A percentile compares a stretch with the other conserved stretches of the same genome.
Evolutionary conservation across 30 jellyfish, hydroid and myxozoan species (phyloP).

Genomic region (Turritopsis rubra): DNA sequence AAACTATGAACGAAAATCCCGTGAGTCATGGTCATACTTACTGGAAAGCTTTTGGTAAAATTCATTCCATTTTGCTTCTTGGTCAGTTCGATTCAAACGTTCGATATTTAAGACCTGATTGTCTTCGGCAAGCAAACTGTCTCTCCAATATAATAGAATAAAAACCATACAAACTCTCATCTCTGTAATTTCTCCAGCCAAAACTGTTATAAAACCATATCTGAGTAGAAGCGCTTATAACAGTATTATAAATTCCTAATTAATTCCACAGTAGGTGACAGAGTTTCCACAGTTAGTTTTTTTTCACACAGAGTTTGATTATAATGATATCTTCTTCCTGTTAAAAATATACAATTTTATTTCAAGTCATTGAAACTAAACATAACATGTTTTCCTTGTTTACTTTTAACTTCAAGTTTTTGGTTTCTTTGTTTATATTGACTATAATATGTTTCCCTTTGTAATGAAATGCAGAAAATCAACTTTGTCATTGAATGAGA

Average conservation of each 20-base stretch:
- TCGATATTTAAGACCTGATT: background rate
- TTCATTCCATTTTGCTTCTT: constrained; percentile 6
- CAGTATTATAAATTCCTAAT: background rate
- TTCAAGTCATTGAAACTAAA: background rate
- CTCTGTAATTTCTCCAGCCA: background rate
- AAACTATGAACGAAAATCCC: background rate
- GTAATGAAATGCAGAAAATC: background rate
- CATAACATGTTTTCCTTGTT: background rate
- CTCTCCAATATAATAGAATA: background rate
- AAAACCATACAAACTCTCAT: background rate
- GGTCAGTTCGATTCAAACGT: background rate
- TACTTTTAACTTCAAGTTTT: background rate
- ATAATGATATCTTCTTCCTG: background rate
- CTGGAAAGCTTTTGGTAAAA: constrained; percentile 2
- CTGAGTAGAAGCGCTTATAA: background rate
- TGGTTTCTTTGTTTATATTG: background rate
- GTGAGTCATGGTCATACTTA: background rate
- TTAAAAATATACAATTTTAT: background rate
- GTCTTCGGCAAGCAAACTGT: background rate
- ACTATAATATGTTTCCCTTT: background rate
- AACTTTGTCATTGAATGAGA: too few species aligned
- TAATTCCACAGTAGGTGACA: background rate
- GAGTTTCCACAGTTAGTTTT: background rate
- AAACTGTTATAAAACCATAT: background rate
- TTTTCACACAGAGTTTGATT: background rate